These are phyloP conservation scores for Drosophila hawaiiensis DNA, from an alignment of 2,888 invertebrate species.

Conservation along the genomic window DNA sequence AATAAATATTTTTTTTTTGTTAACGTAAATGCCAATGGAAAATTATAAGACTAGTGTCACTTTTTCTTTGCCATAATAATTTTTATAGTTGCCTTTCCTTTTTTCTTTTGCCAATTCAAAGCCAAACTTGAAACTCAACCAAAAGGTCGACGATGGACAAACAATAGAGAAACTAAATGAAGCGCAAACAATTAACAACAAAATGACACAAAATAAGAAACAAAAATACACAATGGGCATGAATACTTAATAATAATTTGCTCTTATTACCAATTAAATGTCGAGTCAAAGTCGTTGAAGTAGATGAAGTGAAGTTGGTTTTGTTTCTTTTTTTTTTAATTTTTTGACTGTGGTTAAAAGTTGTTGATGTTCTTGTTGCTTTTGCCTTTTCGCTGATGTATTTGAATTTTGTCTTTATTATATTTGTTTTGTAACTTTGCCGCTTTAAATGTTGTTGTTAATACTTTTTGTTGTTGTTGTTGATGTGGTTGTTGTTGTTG, in stretches of 20 bases:
- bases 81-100: conserved; percentile 13
- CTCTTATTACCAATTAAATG: conserved; percentile 81
- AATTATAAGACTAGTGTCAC: conserved; percentile 40
- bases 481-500: conserved; percentile 26
- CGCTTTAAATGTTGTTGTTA: conserved; percentile 43
- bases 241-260: conserved; percentile 73
- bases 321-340: conserved; percentile 23
- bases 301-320: conserved; percentile 60
- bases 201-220: conserved; percentile 63
- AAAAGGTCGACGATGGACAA: conserved; percentile 35
- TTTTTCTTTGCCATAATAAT: conserved; percentile 26
- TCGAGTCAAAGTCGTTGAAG: conserved; percentile 78
- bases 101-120: conserved; percentile 67
- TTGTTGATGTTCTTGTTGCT: conserved; percentile 32
- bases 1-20: background rate
- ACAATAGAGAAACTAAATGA: conserved; percentile 54
- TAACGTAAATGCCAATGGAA: conserved; percentile 25
- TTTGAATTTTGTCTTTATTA: conserved; percentile 38
- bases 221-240: conserved; percentile 74
- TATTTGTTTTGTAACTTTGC: conserved; percentile 34
- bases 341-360: conserved; percentile 28
- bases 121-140: conserved; percentile 69
- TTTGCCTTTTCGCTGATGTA: conserved; percentile 39
- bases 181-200: conserved; percentile 63
- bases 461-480: conserved; percentile 30